Percentiles rank a stretch among this genome's conserved stretches.
Conservation (phyloP, 2,113 vertebrate species). For the Nesogale talazaci region DNA sequence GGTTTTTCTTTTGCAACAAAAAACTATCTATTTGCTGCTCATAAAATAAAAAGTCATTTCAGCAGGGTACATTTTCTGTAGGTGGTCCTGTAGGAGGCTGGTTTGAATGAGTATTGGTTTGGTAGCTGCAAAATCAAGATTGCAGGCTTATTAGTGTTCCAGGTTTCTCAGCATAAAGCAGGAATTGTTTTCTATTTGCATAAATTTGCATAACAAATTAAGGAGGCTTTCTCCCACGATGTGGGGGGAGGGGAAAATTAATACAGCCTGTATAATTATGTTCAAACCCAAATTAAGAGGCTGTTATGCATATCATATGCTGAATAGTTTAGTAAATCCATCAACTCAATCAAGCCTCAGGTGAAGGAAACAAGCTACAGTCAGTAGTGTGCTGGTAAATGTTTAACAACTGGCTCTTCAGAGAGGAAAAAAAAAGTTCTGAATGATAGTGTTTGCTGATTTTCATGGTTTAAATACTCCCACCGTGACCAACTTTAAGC, state of each 20-base stretch:
- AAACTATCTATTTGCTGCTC: background rate
- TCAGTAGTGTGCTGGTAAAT: background rate
- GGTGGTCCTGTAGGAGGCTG: slow-evolving; percentile 3
- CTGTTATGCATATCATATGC: slow-evolving; percentile 71
- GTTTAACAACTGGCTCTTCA: background rate
- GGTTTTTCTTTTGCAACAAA: slow-evolving; percentile 32
- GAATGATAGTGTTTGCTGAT: background rate
- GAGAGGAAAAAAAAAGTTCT: background rate
- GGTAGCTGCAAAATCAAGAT: slow-evolving; percentile 50
- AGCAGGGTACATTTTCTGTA: slow-evolving; percentile 10
- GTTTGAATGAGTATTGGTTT: slow-evolving; percentile 35
- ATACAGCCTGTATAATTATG: slow-evolving; percentile 74
- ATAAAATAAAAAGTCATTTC: slow-evolving; percentile 4
- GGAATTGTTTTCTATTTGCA: slow-evolving; percentile 66
- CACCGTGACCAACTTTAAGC: background rate
- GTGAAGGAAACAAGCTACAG: background rate
- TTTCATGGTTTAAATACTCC: background rate
- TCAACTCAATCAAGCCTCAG: slow-evolving; percentile 67
- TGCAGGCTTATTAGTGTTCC: slow-evolving; percentile 52
- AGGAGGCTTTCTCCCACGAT: slow-evolving; percentile 54
- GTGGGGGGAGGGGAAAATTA: slow-evolving; percentile 63
- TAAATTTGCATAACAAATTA: slow-evolving; percentile 74
- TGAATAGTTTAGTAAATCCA: slow-evolving; percentile 64
- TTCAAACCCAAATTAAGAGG: slow-evolving; percentile 73
- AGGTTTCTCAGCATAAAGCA: slow-evolving; percentile 53